These are phyloP conservation scores for Serripes groenlandicus DNA, from an alignment of 2,888 invertebrate genomes.

Conservation along the genomic window DNA sequence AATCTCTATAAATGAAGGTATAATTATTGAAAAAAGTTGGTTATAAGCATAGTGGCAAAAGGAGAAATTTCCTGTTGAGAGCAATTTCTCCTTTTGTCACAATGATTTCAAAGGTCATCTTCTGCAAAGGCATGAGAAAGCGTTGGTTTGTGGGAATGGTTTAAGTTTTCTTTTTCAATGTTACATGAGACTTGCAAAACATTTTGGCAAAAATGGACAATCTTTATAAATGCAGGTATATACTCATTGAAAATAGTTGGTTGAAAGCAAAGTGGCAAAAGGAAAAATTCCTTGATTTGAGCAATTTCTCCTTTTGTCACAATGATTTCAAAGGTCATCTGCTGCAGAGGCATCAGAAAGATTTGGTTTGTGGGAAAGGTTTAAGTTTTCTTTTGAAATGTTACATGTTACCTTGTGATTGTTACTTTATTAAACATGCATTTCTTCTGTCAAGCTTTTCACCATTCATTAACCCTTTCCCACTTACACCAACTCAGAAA, in stretches of 20 bases:
- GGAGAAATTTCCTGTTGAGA: neutral
- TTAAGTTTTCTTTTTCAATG: too few relatives aligned
- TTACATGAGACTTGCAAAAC: too few relatives aligned
- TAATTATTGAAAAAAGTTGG: too few relatives aligned
- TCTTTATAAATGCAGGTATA: too few relatives aligned
- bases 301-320: neutral
- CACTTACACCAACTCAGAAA: too few relatives aligned
- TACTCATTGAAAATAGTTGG: too few relatives aligned
- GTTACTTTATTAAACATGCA: too few relatives aligned
- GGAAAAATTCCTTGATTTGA: neutral
- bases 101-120: neutral
- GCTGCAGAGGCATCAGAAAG: neutral
- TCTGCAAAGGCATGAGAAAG: neutral
- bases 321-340: neutral
- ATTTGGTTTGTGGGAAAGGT: neutral
- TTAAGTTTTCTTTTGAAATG: neutral
- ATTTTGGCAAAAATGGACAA: slow-evolving; percentile 10
- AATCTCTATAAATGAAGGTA: too few relatives aligned
- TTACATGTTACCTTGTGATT: too few relatives aligned
- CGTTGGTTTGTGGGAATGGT: neutral
- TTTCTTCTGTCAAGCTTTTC: too few relatives aligned
- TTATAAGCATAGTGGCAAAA: neutral
- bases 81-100: slow-evolving; percentile 5
- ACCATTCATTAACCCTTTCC: too few relatives aligned
- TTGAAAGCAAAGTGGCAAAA: neutral